Evolutionary conservation across 2,888 invertebrate genomes (phyloP).

Genomic region (Drosophila tripunctata): DNA sequence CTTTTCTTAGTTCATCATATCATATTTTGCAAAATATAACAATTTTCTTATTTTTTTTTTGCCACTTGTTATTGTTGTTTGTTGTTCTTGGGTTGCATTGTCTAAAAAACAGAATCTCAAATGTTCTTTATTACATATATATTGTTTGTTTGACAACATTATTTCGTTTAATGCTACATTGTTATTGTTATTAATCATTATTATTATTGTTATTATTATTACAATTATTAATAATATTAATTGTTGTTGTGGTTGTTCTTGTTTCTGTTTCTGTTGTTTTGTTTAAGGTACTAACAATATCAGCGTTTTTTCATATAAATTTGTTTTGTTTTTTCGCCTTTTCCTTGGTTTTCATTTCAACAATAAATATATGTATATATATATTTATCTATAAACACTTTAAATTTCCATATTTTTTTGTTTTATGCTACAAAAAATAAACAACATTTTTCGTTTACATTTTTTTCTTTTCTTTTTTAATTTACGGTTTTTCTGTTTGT

Average conservation of each 20-base stretch:
- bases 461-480: conserved; percentile 32
- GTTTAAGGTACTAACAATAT: conserved; percentile 84
- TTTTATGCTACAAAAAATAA: conserved; percentile 80
- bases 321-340: conserved; percentile 78
- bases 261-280: conserved; percentile 40
- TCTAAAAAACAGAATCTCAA: conserved; percentile 73
- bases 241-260: conserved; percentile 60
- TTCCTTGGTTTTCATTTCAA: conserved; percentile 72
- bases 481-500: conserved; percentile 35
- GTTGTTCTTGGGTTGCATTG: conserved; percentile 41
- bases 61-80: conserved; percentile 41
- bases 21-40: conserved; percentile 70
- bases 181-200: conserved; percentile 33
- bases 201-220: conserved; percentile 52
- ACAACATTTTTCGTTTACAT: conserved; percentile 72
- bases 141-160: conserved; percentile 47
- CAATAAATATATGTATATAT: conserved; percentile 76
- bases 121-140: conserved; percentile 42
- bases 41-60: conserved; percentile 45
- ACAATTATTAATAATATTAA: conserved; percentile 70
- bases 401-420: conserved; percentile 56
- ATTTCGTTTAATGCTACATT: conserved; percentile 64
- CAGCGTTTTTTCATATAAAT: conserved; percentile 69
- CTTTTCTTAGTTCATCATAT: conserved; percentile 44
- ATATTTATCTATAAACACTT: conserved; percentile 65